phyloP scores from a whole-genome alignment of 2,888 invertebrate species.

The Xylocampa areola region DNA sequence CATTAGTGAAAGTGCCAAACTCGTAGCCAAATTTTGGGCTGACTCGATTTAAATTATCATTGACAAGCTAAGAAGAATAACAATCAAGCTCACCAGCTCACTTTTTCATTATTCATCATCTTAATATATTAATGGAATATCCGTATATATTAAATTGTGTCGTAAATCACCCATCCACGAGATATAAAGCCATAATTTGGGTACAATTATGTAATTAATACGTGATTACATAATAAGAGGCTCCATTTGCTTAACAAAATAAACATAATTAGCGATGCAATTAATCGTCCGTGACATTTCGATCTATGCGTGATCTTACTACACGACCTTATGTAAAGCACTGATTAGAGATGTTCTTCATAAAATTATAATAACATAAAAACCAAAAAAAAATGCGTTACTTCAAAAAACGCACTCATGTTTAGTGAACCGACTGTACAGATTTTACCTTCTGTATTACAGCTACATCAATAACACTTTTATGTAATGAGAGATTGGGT shows the following conservation, averaged over 20 bases:
- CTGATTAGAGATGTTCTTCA: slow-evolving; percentile 6
- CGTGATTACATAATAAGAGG: slow-evolving; percentile 20
- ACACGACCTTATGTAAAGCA: slow-evolving; percentile 18
- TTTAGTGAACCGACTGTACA: slow-evolving; percentile 6
- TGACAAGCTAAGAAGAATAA: too few species aligned
- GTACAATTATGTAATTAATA: slow-evolving; percentile 30
- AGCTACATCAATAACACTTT: slow-evolving; percentile 47
- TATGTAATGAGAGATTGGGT: slow-evolving; percentile 43
- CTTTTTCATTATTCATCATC: too few species aligned
- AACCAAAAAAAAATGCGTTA: slow-evolving; percentile 19
- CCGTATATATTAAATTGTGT: too few species aligned
- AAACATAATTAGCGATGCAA: slow-evolving; percentile 52
- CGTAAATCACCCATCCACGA: neutral
- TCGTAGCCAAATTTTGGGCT: too few species aligned
- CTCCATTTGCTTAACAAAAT: slow-evolving; percentile 28
- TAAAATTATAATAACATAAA: slow-evolving; percentile 1
- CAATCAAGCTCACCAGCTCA: too few species aligned
- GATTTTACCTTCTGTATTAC: slow-evolving; percentile 19
- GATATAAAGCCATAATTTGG: slow-evolving; percentile 11
- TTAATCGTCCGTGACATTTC: slow-evolving; percentile 55
- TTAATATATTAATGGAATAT: too few species aligned
- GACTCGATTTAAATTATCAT: too few species aligned
- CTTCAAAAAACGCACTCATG: slow-evolving; percentile 21
- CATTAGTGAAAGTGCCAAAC: too few species aligned
- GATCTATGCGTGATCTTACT: slow-evolving; percentile 24